Conservation (phyloP, 1,140 invertebrate genomes). For the Globodera rostochiensis region DNA sequence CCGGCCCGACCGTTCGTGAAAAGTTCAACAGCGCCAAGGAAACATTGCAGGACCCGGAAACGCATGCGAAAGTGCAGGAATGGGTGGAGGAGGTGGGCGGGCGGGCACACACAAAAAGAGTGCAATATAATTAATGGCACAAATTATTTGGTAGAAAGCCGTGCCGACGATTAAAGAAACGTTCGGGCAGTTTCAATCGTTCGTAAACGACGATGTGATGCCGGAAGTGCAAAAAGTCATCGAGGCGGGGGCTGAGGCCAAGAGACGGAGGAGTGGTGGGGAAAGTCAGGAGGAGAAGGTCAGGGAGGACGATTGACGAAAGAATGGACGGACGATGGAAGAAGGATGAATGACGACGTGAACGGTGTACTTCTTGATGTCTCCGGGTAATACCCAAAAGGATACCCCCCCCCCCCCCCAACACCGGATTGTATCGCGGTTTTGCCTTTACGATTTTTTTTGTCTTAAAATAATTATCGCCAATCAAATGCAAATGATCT, state of each 20-base stretch:
- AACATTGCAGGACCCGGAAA: constrained; percentile 52
- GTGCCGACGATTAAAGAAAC: constrained; percentile 48
- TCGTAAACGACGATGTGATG: constrained; percentile 49
- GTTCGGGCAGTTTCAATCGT: constrained; percentile 40
- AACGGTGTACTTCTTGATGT: neutral
- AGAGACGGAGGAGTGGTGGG: neutral
- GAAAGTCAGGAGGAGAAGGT: constrained; percentile 9
- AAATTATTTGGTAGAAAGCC: constrained; percentile 38
- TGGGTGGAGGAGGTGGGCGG: constrained; percentile 46
- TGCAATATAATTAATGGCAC: neutral
- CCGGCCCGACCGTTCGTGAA: constrained; percentile 46
- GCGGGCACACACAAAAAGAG: constrained; percentile 13
- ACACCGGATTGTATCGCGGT: too few species aligned
- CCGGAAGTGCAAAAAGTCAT: constrained; percentile 49
- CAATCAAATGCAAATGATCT: too few species aligned
- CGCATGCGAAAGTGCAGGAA: constrained; percentile 50
- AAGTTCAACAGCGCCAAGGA: constrained; percentile 52
- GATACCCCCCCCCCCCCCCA: too few species aligned
- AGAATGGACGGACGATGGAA: neutral
- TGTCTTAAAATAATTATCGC: too few species aligned
- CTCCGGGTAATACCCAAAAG: too few species aligned
- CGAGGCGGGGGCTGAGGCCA: constrained; percentile 42
- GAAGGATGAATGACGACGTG: neutral
- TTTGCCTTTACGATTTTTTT: too few species aligned
- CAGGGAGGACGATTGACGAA: neutral